These are phyloP conservation scores for Staurois parvus DNA, from an alignment of 2,797 vertebrate genomes.

Conservation along the genomic window DNA sequence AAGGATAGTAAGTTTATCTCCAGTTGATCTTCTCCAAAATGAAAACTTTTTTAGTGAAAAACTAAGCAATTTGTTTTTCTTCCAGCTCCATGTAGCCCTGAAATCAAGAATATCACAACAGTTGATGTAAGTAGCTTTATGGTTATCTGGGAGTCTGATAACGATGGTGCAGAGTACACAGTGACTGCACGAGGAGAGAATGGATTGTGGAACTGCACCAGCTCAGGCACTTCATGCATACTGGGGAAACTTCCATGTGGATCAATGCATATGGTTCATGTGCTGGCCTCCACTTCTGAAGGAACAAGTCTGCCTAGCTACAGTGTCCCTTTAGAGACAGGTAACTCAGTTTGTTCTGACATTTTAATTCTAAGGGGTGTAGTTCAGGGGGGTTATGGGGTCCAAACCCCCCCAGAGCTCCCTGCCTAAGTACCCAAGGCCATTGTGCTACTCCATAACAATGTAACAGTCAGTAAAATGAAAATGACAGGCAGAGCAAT, in stretches of 20 bases:
- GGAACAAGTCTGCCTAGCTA: conserved; percentile 89
- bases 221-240: conserved; percentile 71
- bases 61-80: neutral
- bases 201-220: conserved; percentile 75
- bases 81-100: conserved; percentile 89
- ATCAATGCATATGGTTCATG: conserved; percentile 81
- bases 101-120: conserved; percentile 75
- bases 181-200: conserved; percentile 74
- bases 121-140: conserved; percentile 71
- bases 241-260: conserved; percentile 84
- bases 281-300: conserved; percentile 73
- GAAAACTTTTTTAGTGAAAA: neutral
- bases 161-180: conserved; percentile 77
- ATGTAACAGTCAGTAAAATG: too few species aligned
- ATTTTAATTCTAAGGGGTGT: too few species aligned
- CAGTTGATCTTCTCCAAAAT: too few species aligned
- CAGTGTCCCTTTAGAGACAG: conserved; percentile 84
- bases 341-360: conserved; percentile 65
- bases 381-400: too few species aligned
- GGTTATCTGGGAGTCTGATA: conserved; percentile 81
- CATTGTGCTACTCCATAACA: too few species aligned
- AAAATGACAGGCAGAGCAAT: too few species aligned
- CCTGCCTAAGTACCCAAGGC: too few species aligned
- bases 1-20: too few species aligned
- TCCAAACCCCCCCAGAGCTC: too few species aligned